These are phyloP conservation scores for Teleogryllus occipitalis DNA, from an alignment of 1,140 invertebrate species.

Conservation along the genomic window DNA sequence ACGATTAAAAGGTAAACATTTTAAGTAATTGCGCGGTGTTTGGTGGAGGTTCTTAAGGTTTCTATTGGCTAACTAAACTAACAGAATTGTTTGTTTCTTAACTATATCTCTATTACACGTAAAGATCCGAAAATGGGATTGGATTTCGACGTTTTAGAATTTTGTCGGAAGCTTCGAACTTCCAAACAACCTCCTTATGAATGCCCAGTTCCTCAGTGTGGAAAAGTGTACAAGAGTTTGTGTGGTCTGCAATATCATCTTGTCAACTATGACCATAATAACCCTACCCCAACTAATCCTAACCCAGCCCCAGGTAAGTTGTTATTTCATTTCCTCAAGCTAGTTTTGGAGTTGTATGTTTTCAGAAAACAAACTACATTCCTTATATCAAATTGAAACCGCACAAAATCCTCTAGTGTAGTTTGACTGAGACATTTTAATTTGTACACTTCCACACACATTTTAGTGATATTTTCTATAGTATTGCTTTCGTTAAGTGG, in stretches of 20 bases:
- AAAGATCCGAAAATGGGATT: slow-evolving; percentile 47
- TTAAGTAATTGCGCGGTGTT: background rate
- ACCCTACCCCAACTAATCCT: slow-evolving; percentile 37
- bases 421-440: too few relatives aligned
- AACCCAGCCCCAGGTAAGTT: slow-evolving; percentile 10
- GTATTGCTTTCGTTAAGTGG: too few relatives aligned
- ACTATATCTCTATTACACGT: background rate
- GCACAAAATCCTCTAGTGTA: too few relatives aligned
- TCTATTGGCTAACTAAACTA: background rate
- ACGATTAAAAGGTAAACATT: background rate
- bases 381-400: too few relatives aligned
- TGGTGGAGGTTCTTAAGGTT: background rate
- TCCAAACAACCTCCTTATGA: slow-evolving; percentile 73
- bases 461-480: too few relatives aligned
- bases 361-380: too few relatives aligned
- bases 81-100: background rate
- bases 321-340: background rate
- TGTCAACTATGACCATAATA: slow-evolving; percentile 73
- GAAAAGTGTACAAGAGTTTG: slow-evolving; percentile 75
- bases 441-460: too few relatives aligned
- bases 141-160: slow-evolving; percentile 76
- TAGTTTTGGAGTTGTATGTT: background rate
- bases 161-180: slow-evolving; percentile 68
- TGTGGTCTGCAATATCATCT: slow-evolving; percentile 79
- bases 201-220: slow-evolving; percentile 74